These are phyloP conservation scores for Dryobotodes eremita DNA, from an alignment of 2,888 invertebrate genomes.

Conservation along the genomic window DNA sequence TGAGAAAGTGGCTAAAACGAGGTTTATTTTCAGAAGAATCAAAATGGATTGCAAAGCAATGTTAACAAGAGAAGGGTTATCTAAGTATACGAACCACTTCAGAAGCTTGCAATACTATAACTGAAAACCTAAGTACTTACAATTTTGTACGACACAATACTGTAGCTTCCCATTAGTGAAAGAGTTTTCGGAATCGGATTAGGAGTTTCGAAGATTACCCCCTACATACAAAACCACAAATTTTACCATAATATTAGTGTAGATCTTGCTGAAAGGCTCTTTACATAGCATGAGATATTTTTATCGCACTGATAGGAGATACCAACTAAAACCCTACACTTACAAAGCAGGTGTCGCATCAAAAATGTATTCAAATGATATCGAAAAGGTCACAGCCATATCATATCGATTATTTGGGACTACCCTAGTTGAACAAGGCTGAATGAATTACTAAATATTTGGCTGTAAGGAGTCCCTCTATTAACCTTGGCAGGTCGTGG, in stretches of 20 bases:
- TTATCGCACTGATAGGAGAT: neutral
- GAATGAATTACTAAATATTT: slow-evolving; percentile 55
- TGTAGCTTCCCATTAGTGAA: neutral
- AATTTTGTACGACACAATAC: neutral
- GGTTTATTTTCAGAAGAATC: neutral
- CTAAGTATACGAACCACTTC: neutral
- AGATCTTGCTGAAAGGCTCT: neutral
- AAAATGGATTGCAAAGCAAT: neutral
- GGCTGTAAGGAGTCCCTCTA: slow-evolving; percentile 29
- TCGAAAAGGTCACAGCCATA: slow-evolving; percentile 31
- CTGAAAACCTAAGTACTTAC: neutral
- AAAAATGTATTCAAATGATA: slow-evolving; percentile 40
- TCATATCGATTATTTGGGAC: slow-evolving; percentile 48
- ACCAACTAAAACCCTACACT: neutral
- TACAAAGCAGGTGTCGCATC: neutral
- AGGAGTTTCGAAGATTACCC: neutral
- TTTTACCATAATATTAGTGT: too few relatives aligned
- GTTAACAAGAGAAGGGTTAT: neutral
- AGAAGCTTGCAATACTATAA: neutral
- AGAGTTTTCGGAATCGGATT: neutral
- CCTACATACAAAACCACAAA: neutral
- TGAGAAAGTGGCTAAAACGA: neutral
- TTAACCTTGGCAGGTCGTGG: slow-evolving; percentile 47
- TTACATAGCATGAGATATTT: neutral
- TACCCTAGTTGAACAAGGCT: slow-evolving; percentile 38